A percentile compares a stretch with the other conserved stretches of the same genome.
phyloP scores from a whole-genome alignment of 92 coral and sea anemone genomes.

The Porites divaricata region DNA sequence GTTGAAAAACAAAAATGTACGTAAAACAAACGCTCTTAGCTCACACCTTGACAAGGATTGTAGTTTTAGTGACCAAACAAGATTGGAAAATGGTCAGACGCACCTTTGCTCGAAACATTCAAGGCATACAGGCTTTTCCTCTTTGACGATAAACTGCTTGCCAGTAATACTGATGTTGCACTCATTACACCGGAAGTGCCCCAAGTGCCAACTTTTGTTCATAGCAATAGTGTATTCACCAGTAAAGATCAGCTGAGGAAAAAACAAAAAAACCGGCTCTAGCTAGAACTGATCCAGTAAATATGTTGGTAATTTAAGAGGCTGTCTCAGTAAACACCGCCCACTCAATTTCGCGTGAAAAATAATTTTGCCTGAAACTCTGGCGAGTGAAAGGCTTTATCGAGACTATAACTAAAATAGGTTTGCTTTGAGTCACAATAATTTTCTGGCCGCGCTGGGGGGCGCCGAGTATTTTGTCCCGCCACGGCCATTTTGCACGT shows the following conservation, averaged over 20 bases:
- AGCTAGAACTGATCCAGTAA: background rate
- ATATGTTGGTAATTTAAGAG: background rate
- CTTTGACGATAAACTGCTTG: slow-evolving; percentile 83
- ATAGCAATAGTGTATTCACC: slow-evolving; percentile 91
- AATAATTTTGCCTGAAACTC: too few species aligned
- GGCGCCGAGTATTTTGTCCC: too few species aligned
- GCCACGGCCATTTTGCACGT: too few species aligned
- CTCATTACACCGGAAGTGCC: slow-evolving; percentile 83
- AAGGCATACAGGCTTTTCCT: slow-evolving; percentile 82
- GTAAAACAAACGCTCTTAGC: background rate
- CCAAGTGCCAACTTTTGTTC: slow-evolving; percentile 92
- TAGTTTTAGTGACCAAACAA: background rate
- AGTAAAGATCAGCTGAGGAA: slow-evolving; percentile 78
- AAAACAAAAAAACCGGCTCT: background rate
- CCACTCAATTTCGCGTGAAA: too few species aligned
- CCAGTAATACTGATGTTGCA: slow-evolving; percentile 94
- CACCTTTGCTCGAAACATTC: slow-evolving; percentile 72
- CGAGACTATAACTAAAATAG: too few species aligned
- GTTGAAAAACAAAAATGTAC: background rate
- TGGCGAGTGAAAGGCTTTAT: too few species aligned
- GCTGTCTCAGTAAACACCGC: too few species aligned
- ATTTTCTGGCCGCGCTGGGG: too few species aligned
- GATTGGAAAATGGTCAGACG: slow-evolving; percentile 37
- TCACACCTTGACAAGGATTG: background rate
- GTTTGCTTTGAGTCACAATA: too few species aligned